Conservation (phyloP, 2,797 vertebrate species). For the Centroberyx gerrardi region DNA sequence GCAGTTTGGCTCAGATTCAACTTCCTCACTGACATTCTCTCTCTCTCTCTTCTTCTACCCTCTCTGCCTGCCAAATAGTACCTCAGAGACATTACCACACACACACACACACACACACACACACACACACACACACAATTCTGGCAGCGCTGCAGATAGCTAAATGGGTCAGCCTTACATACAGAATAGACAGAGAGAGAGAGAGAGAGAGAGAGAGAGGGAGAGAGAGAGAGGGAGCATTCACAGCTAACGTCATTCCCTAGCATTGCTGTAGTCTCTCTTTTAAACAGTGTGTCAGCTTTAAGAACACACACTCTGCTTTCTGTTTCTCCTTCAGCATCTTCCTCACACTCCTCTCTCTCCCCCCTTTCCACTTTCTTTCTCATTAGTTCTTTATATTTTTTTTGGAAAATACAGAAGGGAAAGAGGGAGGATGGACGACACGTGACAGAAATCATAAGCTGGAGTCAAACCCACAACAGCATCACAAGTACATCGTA, state of each 20-base stretch:
- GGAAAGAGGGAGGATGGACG: neutral
- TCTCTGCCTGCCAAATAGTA: slow-evolving; percentile 57
- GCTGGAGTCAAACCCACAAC: no score
- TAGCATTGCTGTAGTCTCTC: neutral
- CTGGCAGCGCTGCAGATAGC: slow-evolving; percentile 43
- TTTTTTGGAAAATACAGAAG: no score
- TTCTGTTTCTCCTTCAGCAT: no score
- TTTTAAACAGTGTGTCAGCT: no score
- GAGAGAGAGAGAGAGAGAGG: neutral
- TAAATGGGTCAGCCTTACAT: slow-evolving; percentile 64
- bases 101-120: slow-evolving; percentile 27
- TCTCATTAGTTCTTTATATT: no score
- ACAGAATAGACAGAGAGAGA: slow-evolving; percentile 12
- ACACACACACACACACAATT: slow-evolving; percentile 5
- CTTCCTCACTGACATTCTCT: slow-evolving; percentile 28
- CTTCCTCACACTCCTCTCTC: no score
- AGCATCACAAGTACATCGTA: no score
- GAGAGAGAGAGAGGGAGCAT: neutral
- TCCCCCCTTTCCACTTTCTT: no score
- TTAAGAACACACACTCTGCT: no score
- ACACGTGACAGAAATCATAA: no score
- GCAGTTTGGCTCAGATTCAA: slow-evolving; percentile 38
- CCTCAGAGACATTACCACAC: slow-evolving; percentile 1
- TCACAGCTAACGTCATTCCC: neutral
- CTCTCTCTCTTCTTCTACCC: slow-evolving; percentile 26